Base-by-base conservation (phyloP, 2,113 vertebrate genomes). In the Pseudopodoces humilis region DNA sequence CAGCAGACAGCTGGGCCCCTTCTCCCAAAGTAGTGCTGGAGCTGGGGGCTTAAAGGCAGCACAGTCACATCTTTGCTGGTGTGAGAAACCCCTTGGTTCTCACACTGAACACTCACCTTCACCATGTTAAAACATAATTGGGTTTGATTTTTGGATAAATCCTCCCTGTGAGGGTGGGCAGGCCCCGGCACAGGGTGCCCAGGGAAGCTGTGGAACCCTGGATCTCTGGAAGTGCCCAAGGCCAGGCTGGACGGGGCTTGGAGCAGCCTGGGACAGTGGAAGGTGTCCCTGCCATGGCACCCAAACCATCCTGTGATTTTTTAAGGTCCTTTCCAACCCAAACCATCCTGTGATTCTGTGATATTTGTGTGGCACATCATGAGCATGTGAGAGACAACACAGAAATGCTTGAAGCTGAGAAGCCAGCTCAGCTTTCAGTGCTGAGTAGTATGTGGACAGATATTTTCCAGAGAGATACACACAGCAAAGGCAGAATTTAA, bases 141-240 rank as follows among this genome's bases (percentile, higher is more conserved):
- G 14, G 15, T 23, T 22, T 4, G 17, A 44, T 31, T 6, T 15
- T 10, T 15, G 44, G 46, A 22, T 7, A 0, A 27, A 31, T 52
- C 2, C 0, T 4, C 8, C 6, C 18, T 46, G 28, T 0, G 18
- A 60, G 39, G 55, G 22, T 59, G 53, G 1, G 1, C 0, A 37
- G 53, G 14, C 37, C 21, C 72, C 52, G 63, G 83, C 72, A 68
- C 63, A 37, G 83, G 71, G 17, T 60, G 28, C 63, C 46, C 64
- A 78, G 64, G 62, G 64, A 2, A 70, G 64, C 84, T 78, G 55
- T 3, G 64, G 74, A 55, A 47, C 56, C 56, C 64, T 82, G 67
- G 39, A 70, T n/a, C 74, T 56, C 47, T 87, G 64, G 64, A 19
- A 63, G n/a, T 30, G 41, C 0, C 56, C 84, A 14, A 41, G 56